Evolutionary conservation across 2,113 vertebrate genomes (phyloP), one percentile per base, ranked within the genome.

Genomic region (Lota lota): DNA sequence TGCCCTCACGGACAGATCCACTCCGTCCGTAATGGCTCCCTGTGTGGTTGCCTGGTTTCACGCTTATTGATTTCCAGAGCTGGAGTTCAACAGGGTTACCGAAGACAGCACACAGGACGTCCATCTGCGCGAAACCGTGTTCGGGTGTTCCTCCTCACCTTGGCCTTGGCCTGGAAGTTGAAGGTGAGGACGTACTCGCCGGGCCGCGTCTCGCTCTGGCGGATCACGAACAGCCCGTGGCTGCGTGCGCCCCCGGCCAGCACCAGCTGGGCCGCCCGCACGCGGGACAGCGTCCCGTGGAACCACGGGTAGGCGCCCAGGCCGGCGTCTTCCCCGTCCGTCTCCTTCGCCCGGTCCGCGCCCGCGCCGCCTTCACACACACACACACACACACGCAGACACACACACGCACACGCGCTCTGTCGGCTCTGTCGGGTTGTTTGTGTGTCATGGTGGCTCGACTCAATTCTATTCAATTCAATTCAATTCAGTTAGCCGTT

Each of bases 151-250:
- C n/a, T n/a, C n/a, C n/a, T n/a, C n/a, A n/a, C 97, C 96, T 99
- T 99, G 1, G 97, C 97, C 85, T 98, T 98, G 51, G 97, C 97
- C 89, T 99, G 96, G 91, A 98, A 99, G 91, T 99, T 99, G 87
- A 99, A 99, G 78, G 97, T 99, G 75, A 99, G 94, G 61, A 99
- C 97, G 0, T 97, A 98, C 77, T 99, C 97, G 17, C 96, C 96
- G 0, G 95, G 97, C 50, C 97, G 91, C 0, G 97, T 99, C 86
- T 99, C 96, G 0, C 97, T 99, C 85, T 99, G 97, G 22, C 97
- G 95, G 74, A 99, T 97, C 87, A 99, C 96, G 4, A 99, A 99
- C 60, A 98, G 80, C 0, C 97, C 97, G 0, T 99, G 97, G 77
- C 93, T 98, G 57, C 94, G 92, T 21, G 92, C 79, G 0, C 96